A percentile compares a stretch with the other conserved stretches of the same genome.
phyloP scores from a whole-genome alignment of 2,888 invertebrate genomes.

The Cheilosia scutellata region DNA sequence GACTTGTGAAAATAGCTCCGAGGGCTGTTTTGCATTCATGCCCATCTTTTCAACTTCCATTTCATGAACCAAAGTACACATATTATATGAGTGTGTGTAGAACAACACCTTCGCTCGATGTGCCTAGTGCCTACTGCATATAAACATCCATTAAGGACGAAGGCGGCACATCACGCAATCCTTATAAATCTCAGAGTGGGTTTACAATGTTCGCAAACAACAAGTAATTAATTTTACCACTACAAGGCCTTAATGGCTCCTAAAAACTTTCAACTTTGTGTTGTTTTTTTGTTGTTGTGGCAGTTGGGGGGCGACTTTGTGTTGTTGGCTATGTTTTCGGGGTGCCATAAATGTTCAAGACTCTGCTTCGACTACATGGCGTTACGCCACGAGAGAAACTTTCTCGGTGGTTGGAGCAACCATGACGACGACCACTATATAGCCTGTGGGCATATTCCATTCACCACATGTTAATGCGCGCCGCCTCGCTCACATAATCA shows the following conservation, averaged over 20 bases:
- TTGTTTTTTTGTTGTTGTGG: constrained; percentile 59
- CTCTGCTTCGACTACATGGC: constrained; percentile 54
- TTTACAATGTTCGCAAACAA: constrained; percentile 83
- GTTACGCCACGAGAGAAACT: constrained; percentile 67
- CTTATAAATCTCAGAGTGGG: constrained; percentile 82
- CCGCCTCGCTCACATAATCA: constrained; percentile 47
- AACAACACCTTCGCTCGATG: constrained; percentile 70
- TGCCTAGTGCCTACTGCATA: constrained; percentile 62
- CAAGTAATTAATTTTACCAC: constrained; percentile 84
- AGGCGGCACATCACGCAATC: constrained; percentile 83
- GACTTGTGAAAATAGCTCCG: constrained; percentile 74
- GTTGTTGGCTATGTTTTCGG: constrained; percentile 60
- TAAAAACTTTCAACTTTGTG: constrained; percentile 82
- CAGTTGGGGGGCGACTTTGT: constrained; percentile 38
- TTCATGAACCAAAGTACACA: constrained; percentile 32
- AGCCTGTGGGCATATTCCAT: constrained; percentile 63
- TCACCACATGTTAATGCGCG: constrained; percentile 53
- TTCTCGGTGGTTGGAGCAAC: constrained; percentile 51
- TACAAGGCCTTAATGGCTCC: constrained; percentile 84
- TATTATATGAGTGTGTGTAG: constrained; percentile 45
- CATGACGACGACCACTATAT: constrained; percentile 31
- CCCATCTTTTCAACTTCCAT: constrained; percentile 43
- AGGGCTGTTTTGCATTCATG: constrained; percentile 69
- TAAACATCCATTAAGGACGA: constrained; percentile 77
- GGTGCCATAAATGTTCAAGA: constrained; percentile 65